Evolutionary conservation across 2,888 invertebrate genomes (phyloP).

Genomic region (Metellina segmentata): DNA sequence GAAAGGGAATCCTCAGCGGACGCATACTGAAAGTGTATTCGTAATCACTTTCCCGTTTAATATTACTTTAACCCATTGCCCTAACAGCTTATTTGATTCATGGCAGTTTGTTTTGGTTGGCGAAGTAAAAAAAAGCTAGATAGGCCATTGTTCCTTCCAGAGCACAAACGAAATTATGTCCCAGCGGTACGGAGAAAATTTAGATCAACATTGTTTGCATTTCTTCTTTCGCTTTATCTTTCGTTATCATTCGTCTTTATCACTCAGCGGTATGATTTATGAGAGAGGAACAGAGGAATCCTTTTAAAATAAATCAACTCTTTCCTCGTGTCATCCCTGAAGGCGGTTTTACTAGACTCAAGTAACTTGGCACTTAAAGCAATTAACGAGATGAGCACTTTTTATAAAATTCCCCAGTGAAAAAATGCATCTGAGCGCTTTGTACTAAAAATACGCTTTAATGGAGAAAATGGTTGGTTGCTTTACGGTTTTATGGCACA

Average conservation of each 20-base stretch:
- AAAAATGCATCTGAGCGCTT: no score
- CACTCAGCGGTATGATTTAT: constrained; percentile 3
- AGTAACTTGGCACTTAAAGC: neutral
- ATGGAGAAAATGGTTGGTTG: neutral
- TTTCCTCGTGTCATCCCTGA: neutral
- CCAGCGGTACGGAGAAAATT: neutral
- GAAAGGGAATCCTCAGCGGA: neutral
- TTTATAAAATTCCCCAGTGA: neutral
- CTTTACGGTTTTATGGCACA: no score
- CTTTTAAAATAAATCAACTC: neutral
- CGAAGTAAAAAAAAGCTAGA: neutral
- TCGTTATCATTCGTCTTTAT: neutral
- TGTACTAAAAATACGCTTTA: neutral
- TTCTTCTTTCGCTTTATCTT: constrained; percentile 1
- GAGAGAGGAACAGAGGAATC: constrained; percentile 5
- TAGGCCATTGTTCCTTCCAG: neutral
- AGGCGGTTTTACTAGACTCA: neutral
- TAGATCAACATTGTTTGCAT: neutral
- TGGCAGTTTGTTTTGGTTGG: neutral
- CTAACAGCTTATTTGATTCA: constrained; percentile 15
- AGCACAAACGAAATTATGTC: constrained; percentile 1
- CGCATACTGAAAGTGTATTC: neutral
- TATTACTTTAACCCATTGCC: neutral
- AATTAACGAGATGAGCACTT: neutral
- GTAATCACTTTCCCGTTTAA: constrained; percentile 6